These are phyloP conservation scores for Ondatra zibethicus DNA, from an alignment of 2,113 vertebrate genomes.

Conservation along the genomic window DNA sequence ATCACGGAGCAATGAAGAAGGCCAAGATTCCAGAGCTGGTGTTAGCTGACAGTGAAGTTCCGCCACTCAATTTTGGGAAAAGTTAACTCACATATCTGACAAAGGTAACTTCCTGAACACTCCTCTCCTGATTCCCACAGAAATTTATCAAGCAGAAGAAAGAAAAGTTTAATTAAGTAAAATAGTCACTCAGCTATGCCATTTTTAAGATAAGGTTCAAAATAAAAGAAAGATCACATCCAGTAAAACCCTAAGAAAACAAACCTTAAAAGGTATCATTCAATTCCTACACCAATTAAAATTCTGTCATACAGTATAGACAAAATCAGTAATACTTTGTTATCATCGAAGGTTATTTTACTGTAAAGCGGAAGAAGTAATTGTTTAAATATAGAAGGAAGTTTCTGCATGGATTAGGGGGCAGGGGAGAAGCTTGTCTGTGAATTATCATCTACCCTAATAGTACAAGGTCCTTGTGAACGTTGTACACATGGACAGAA, in stretches of 20 bases:
- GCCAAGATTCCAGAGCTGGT: conserved; percentile 63
- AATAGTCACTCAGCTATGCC: not conserved
- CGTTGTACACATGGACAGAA: not conserved
- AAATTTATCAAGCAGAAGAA: not conserved
- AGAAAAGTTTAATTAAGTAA: conserved; percentile 17
- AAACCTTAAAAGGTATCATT: not conserved
- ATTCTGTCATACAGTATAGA: not conserved
- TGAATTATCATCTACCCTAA: not conserved
- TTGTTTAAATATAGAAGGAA: not conserved
- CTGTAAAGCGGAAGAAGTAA: not conserved
- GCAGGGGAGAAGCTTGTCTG: not conserved
- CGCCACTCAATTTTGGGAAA: conserved; percentile 1
- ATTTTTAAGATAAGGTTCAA: not conserved
- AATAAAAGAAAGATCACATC: not conserved
- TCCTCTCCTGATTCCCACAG: not conserved
- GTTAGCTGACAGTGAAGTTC: conserved; percentile 32
- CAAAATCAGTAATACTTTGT: not conserved
- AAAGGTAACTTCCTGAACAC: not conserved
- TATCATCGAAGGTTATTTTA: not conserved
- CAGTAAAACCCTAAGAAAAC: not conserved
- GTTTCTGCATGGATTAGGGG: not conserved
- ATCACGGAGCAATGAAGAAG: not conserved
- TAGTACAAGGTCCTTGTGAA: not conserved
- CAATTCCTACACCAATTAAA: not conserved
- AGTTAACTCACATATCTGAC: conserved; percentile 16